Conservation (phyloP, 2,888 invertebrate genomes). For the Lymantria dispar region DNA sequence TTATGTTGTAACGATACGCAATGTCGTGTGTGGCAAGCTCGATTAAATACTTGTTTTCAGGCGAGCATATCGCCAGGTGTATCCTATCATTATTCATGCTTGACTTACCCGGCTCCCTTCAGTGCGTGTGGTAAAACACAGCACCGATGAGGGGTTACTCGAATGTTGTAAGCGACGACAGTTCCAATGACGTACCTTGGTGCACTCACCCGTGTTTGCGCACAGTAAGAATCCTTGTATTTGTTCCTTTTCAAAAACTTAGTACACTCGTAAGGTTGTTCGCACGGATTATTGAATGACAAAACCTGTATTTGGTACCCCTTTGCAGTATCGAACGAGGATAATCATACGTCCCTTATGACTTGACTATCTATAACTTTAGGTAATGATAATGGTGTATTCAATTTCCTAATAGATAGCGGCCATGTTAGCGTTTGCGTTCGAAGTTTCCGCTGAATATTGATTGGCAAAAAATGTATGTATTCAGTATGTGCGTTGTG, state of each 20-base stretch:
- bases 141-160: slow-evolving; percentile 17
- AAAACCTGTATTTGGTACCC: not conserved
- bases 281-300: not conserved
- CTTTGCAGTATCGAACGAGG: not conserved
- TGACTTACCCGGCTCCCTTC: slow-evolving; percentile 14
- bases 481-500: not conserved
- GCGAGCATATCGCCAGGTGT: slow-evolving; percentile 18
- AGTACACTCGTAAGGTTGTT: not conserved
- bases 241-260: not conserved
- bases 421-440: slow-evolving; percentile 4
- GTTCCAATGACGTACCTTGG: slow-evolving; percentile 7
- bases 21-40: slow-evolving; percentile 18
- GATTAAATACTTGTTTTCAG: slow-evolving; percentile 6
- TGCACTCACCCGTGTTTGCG: not conserved
- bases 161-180: slow-evolving; percentile 10
- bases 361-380: not conserved
- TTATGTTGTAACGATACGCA: slow-evolving; percentile 18
- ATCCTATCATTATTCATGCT: slow-evolving; percentile 17
- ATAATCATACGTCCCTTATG: not conserved
- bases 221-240: not conserved
- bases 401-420: no score
- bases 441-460: slow-evolving; percentile 18
- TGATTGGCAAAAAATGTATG: slow-evolving; percentile 5
- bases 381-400: no score
- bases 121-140: slow-evolving; percentile 6